Base-by-base conservation (phyloP, 2,113 vertebrate genomes). In the Callorhinus ursinus region DNA sequence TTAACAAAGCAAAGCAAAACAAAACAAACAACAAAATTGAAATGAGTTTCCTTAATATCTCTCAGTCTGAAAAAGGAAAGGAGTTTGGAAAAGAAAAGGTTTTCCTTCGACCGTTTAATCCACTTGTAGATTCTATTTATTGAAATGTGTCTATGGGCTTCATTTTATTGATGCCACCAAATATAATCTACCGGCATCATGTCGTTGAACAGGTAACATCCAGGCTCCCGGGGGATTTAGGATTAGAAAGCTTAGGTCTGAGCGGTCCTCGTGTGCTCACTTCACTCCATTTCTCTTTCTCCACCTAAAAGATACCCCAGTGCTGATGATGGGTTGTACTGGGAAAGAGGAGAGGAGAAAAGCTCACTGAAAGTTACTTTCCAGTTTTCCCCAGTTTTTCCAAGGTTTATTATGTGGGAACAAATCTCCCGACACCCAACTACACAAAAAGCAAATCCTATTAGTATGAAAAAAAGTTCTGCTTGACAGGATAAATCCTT, bases 331-430 rank as follows among this genome's bases (percentile, higher is more conserved):
- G 57, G 93, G 90, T 87, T 74, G 4, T 31, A 95, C 2, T 2
- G 31, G 93, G 28, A 90, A 93, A 97, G 83, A 36, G 24, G 36
- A 90, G 95, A 36, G 65, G 63, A 57, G 16, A 95, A 96, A 95
- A 95, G n/a, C 31, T 51, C 72, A 80, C 33, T 57, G 36, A 81
- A 96, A 96, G 8, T 80, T 91, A 59, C 0, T 49, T 77, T 96
- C 72, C 72, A 76, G 72, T 33, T 33, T 65, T 76, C 61, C 42
- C 74, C 2, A 0, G 46, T 95, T 97, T 97, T 76, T 69, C 36
- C 76, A 1, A 96, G 87, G 15, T 74, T 82, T 31, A 36, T 33
- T 57, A 33, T 11, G 81, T 63, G 69, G 11, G 53, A 95, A 59
- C 21, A 83, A 88, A 51, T 89, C 36, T 57, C 53, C 19, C 53